Base-by-base conservation (phyloP, 2,888 invertebrate genomes). In the Morpho deidamia region DNA sequence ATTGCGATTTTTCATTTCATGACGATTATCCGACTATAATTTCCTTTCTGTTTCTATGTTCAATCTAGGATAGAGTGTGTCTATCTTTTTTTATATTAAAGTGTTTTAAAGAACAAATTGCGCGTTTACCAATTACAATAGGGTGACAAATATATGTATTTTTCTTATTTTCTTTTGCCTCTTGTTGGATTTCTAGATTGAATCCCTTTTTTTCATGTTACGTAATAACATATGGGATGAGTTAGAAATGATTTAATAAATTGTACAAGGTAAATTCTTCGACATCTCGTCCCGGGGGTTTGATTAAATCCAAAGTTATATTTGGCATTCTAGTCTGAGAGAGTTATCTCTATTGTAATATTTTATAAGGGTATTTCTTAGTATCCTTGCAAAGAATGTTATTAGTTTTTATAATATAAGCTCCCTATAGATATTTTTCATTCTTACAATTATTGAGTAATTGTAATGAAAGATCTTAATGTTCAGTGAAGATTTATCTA, bases 151-250 rank as follows among this genome's bases (percentile, higher is more conserved):
- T 52, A 55, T 35, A 53, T 44, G 51, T 55, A 45, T 43, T 58
- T n/a, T 48, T 59, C 47, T 61, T 51, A 43, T 51, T 54, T 44
- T 56, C 52, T 35, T 37, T n/a, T 50, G 38, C 43, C 50, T 51
- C 46, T 55, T 55, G 51, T 55, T 46, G 41, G 53, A 23, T 23
- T 23, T 23, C 60, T 60, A 60, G 60, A 62, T 62, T 60, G 60
- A 60, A 58, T 62, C 58, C 58, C 56, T 46, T 46, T 53, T 52
- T 60, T 55, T 53, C 56, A 56, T 56, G 55, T 48, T 54, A 60
- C 53, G 56, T 56, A 62, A 60, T 58, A 60, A 62, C 41, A 58
- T 56, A 56, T 23, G 23, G 23, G 23, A 23, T 23, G 23, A 23
- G 23, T 23, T 23, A 23, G 23, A 2, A 23, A 23, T 23, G 23